Evolutionary conservation across 2,888 invertebrate species (phyloP), one percentile per base, ranked within the genome.

Genomic region (Sarcophaga carnaria): DNA sequence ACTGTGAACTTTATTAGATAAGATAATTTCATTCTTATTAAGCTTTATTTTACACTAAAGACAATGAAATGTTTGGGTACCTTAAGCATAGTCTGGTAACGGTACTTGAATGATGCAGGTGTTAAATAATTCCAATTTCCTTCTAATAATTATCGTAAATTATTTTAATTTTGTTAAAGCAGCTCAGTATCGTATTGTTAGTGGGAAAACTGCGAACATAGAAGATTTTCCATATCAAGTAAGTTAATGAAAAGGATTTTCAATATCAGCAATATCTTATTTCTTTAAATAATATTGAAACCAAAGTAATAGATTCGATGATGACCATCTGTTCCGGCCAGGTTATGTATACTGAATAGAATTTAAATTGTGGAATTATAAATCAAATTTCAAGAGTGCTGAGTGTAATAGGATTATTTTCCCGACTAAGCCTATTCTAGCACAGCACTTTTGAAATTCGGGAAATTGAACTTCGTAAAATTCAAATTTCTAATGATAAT

Each of bases 161-260:
- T 8, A n/a, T 49, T 72, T 59, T 59, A 66, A 20, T 59, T 25
- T 37, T 64, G 60, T 60, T 59, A 70, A 69, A 25, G 27, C 79
- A 6, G 66, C 79, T 20, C 71, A 87, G 37, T 87, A 86, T 79
- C 91, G 93, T 2, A 93, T 93, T 63, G 93, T 93, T 1, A 92
- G 92, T 80, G 93, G 93, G 0, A 89, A 89, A n/a, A 91, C 90
- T 70, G 93, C 92, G 0, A 63, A 82, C 0, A 91, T 91, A 20
- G 90, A 91, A 4, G 90, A 93, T 62, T 93, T 93, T 80, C 91
- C 92, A 3, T 92, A 91, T 89, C 93, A 93, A 86, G 89, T 91
- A 88, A 77, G 75, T 66, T 77, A 54, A 54, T 37, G 10, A 37
- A 37, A 37, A 10, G 1, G 2, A 54, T 54, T 14, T 54, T 54